Base-by-base conservation (phyloP, 2,888 invertebrate species). In the Amblyteles armatorius region DNA sequence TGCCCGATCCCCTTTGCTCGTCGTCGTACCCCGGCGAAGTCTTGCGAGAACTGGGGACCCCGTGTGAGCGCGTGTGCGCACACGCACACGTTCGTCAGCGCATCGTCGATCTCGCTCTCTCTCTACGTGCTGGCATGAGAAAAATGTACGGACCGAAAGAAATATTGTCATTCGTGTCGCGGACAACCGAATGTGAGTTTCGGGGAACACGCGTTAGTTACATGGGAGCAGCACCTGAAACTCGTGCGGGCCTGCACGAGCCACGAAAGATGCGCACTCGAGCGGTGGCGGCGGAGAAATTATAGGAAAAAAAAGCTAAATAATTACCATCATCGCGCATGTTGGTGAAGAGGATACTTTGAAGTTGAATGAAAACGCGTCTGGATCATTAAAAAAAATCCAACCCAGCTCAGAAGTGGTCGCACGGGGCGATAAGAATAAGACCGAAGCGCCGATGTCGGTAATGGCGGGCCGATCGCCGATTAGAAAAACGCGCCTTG, bases 81-180 rank as follows among this genome's bases (percentile, higher is more conserved):
- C 55, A 60, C 68, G 69, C 69, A 65, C 36, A 73, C 57, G 63
- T 73, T 48, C 63, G 71, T 33, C 68, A 74, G 69, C 26, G 48
- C 73, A 65, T 68, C 79, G 50, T 65, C 69, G 85, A 44, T 44
- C 44, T 44, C 44, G 11, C 44, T 44, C 74, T 13, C 33, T n/a
- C 65, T 69, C 69, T 90, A 90, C 90, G 89, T 90, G 90, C 87
- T 80, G 86, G 89, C 85, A 91, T 80, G 90, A 89, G 85, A 89
- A 88, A 90, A 91, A 89, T 91, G 87, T 88, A 71, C 83, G 55
- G 82, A 29, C 65, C 74, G 16, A 78, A 79, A 79, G 71, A 50
- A 76, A 86, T 88, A 90, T 92, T 92, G 83, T 86, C 81, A 87
- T 88, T 87, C 88, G 60, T 36, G 67, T 79, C 88, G 83, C 72